Evolutionary conservation across 2,113 vertebrate genomes (phyloP).

Genomic region (Oncorhynchus clarkii): DNA sequence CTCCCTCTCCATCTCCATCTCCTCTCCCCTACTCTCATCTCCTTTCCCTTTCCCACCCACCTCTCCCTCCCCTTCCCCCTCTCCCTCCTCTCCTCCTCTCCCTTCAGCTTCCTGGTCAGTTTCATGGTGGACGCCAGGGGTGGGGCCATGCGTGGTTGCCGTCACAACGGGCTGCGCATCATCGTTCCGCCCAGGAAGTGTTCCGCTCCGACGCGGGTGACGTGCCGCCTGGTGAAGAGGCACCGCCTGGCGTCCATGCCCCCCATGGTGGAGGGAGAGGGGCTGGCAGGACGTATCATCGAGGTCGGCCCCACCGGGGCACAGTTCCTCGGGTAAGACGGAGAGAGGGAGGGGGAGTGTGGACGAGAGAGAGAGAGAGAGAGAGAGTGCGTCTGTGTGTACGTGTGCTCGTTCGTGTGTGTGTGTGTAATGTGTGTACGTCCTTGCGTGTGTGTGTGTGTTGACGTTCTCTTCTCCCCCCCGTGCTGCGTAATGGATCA

Average conservation of each 20-base stretch:
- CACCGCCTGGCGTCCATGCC: conserved; percentile 96
- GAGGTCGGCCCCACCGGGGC: conserved; percentile 96
- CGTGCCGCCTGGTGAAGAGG: conserved; percentile 94
- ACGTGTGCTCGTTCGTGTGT: not conserved
- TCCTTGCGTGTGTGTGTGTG: conserved; percentile 36
- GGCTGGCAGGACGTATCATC: conserved; percentile 89
- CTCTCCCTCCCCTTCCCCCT: not conserved
- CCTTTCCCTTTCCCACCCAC: not conserved
- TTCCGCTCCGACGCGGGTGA: conserved; percentile 93
- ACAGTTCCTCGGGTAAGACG: conserved; percentile 93
- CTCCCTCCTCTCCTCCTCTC: not conserved
- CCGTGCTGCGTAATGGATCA: conserved; percentile 94
- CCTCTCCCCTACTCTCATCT: too few relatives aligned
- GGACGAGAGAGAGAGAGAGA: not conserved
- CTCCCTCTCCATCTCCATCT: not conserved
- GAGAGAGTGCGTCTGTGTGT: not conserved
- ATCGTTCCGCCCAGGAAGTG: conserved; percentile 96
- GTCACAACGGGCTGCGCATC: conserved; percentile 93
- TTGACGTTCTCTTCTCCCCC: conserved; percentile 86
- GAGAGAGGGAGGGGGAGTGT: not conserved
- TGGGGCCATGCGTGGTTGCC: conserved; percentile 96
- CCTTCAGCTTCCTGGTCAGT: conserved; percentile 92
- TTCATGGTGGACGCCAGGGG: conserved; percentile 99
- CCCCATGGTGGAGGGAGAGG: conserved; percentile 95
- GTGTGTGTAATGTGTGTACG: not conserved